Conservation (phyloP, 2,888 invertebrate species). For the Dryobota labecula region DNA sequence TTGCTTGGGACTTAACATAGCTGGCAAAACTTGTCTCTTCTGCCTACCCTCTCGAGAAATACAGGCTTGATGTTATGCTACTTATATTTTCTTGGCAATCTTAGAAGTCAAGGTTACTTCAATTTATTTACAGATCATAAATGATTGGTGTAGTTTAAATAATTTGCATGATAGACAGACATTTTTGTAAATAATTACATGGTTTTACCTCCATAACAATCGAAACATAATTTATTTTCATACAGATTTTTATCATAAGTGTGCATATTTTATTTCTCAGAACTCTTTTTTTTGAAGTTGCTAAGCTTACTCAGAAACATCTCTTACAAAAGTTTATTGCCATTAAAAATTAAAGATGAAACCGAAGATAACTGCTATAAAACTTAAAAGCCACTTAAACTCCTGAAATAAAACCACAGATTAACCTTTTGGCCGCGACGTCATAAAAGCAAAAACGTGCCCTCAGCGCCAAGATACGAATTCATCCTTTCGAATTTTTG, state of each 20-base stretch:
- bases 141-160: slow-evolving; percentile 30
- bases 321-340: background rate
- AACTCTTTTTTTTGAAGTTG: background rate
- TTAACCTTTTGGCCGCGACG: too few species aligned
- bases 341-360: background rate
- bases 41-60: background rate
- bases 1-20: too few species aligned
- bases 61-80: background rate
- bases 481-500: too few species aligned
- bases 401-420: too few species aligned
- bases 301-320: background rate
- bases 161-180: background rate
- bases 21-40: background rate
- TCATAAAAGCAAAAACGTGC: too few species aligned
- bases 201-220: background rate
- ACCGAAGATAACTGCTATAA: too few species aligned
- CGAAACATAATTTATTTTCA: background rate
- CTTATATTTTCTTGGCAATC: slow-evolving; percentile 8
- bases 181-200: background rate
- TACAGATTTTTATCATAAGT: background rate
- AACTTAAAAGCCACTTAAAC: background rate
- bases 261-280: background rate
- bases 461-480: too few species aligned
- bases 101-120: slow-evolving; percentile 17
- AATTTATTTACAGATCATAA: slow-evolving; percentile 22